phyloP scores from a whole-genome alignment of 2,113 vertebrate genomes.

The Terrapene triunguis region DNA sequence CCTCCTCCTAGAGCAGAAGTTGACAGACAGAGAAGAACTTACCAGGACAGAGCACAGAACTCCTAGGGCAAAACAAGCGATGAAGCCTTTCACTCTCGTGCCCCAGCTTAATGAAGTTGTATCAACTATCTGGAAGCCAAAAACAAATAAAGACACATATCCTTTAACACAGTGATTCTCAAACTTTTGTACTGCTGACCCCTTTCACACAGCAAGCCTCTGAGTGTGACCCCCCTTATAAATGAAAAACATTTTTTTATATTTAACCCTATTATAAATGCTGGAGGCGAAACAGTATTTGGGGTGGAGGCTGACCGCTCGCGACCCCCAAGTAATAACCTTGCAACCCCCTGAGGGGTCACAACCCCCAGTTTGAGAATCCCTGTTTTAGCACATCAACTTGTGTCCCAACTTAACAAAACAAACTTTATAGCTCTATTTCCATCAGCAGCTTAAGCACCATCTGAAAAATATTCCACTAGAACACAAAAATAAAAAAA shows the following conservation, averaged over 20 bases:
- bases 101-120: slow-evolving; percentile 74
- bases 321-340: no score
- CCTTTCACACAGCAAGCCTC: no score
- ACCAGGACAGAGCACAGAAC: slow-evolving; percentile 83
- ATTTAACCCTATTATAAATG: no score
- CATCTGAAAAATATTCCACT: neutral
- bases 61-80: slow-evolving; percentile 78
- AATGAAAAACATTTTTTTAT: no score
- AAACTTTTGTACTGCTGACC: no score
- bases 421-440: neutral
- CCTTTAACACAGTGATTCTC: fast-evolving
- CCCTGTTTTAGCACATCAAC: fast-evolving
- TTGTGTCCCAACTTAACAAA: fast-evolving
- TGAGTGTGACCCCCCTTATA: no score
- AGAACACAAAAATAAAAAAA: neutral
- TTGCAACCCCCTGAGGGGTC: no score
- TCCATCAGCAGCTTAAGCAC: fast-evolving
- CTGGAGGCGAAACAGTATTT: no score
- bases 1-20: neutral
- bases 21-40: slow-evolving; percentile 23
- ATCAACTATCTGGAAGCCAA: slow-evolving; percentile 72
- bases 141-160: neutral
- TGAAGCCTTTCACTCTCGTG: slow-evolving; percentile 82
- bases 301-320: no score
- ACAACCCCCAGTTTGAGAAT: no score